Conservation (phyloP, 2,888 invertebrate species). For the Philopedon plagiatum region DNA sequence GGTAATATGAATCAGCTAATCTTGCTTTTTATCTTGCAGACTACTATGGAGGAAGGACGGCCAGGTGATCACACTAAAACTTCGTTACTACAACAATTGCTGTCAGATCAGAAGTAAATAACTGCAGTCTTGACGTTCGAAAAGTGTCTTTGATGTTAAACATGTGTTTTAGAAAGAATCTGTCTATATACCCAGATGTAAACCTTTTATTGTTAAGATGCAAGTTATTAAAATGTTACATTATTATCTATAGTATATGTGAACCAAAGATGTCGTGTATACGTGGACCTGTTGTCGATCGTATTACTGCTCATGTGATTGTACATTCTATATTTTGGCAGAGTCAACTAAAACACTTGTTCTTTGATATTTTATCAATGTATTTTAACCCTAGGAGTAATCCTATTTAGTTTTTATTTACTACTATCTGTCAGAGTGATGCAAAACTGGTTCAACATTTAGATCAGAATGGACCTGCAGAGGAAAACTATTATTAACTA, state of each 20-base stretch:
- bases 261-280: conserved; percentile 51
- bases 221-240: conserved; percentile 43
- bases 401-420: conserved; percentile 56
- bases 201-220: conserved; percentile 43
- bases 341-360: conserved; percentile 50
- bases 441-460: conserved; percentile 10
- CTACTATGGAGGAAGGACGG: conserved; percentile 82
- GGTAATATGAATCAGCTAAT: neutral
- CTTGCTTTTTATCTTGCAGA: conserved; percentile 69
- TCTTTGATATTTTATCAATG: conserved; percentile 41
- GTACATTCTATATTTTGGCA: conserved; percentile 45
- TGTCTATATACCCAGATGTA: conserved; percentile 45
- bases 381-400: conserved; percentile 40
- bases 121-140: conserved; percentile 69
- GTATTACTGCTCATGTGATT: conserved; percentile 46
- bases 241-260: conserved; percentile 47
- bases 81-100: conserved; percentile 87
- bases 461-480: neutral
- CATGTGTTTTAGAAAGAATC: conserved; percentile 51
- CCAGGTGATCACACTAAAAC: conserved; percentile 82
- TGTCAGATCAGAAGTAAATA: conserved; percentile 75
- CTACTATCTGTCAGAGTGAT: conserved; percentile 48
- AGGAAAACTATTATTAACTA: neutral
- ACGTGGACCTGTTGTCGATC: conserved; percentile 44
- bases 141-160: conserved; percentile 44